Evolutionary conservation across 2,113 vertebrate genomes (phyloP), one percentile per base, ranked within the genome.

Genomic region (Trogon melanurus): DNA sequence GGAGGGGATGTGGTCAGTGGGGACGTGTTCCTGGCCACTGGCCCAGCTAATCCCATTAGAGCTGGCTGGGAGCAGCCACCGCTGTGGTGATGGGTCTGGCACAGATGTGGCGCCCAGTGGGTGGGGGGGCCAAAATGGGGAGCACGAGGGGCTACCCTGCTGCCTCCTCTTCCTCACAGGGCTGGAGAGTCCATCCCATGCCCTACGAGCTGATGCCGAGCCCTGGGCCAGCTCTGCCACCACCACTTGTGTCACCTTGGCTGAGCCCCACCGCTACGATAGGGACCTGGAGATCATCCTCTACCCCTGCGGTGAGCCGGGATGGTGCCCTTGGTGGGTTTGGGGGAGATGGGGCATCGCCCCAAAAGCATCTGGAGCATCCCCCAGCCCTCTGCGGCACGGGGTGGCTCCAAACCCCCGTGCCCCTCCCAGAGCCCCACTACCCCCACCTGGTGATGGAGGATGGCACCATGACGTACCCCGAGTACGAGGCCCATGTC

Each of bases 141-240:
- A 10, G 7, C 6, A 5, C 5, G 8, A 45, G 76, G 26, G 41
- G n/a, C 26, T 91, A 22, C 32, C 29, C 62, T n/a, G 11, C 27
- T 16, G 13, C 50, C 34, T 58, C 44, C 29, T 54, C 38, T 56
- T 36, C 20, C 36, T 38, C 3, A 2, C 81, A 97, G 96, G 99
- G 64, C 96, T 99, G 96, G 99, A 99, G 95, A 99, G 99, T 88
- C 99, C 99, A 1, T 99, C 99, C 29, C 99, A 99, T 1, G 98
- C 98, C 25, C 96, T 99, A 84, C 98, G 99, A 85, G 99, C 99
- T 0, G 99, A 99, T 1, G 99, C 99, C 0, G 99, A 99, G 70
- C 99, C 99, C 36, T 98, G 98, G 50, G 99, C 99, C 94, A 98
- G 98, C 89, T 99, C 98, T 85, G 99, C 99, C 47, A 97, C 98